Conservation (phyloP, 2,113 vertebrate genomes). For the Arenaria interpres region DNA sequence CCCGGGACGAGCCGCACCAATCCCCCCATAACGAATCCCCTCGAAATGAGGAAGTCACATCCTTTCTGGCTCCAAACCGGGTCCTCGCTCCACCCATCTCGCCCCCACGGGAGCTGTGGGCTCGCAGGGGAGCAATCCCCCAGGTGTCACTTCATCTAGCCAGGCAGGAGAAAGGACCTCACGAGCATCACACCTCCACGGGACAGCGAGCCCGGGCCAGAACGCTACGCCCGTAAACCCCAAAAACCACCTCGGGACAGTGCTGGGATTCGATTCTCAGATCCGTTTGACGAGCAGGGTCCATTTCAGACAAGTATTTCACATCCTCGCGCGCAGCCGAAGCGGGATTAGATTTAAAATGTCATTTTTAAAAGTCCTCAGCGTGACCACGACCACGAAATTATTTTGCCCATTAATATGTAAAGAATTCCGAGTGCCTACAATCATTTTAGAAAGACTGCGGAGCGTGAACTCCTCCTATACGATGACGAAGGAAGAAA, state of each 20-base stretch:
- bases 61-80: fast-evolving
- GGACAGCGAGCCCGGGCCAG: fast-evolving
- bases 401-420: background rate
- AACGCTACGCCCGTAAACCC: fast-evolving
- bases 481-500: background rate
- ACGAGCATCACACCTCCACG: background rate
- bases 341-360: background rate
- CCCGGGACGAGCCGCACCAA: fast-evolving
- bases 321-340: fast-evolving
- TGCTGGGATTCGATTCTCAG: background rate
- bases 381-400: fast-evolving
- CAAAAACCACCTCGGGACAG: fast-evolving
- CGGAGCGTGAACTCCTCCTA: background rate
- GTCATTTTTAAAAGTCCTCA: background rate
- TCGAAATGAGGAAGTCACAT: fast-evolving
- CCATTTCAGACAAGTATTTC: fast-evolving
- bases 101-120: fast-evolving
- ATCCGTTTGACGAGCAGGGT: fast-evolving
- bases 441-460: background rate
- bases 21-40: fast-evolving
- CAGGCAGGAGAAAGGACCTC: fast-evolving
- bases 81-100: background rate
- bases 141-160: background rate
- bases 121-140: background rate
- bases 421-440: background rate